Conservation (phyloP, 2,113 vertebrate genomes). For the Craseonycteris thonglongyai region DNA sequence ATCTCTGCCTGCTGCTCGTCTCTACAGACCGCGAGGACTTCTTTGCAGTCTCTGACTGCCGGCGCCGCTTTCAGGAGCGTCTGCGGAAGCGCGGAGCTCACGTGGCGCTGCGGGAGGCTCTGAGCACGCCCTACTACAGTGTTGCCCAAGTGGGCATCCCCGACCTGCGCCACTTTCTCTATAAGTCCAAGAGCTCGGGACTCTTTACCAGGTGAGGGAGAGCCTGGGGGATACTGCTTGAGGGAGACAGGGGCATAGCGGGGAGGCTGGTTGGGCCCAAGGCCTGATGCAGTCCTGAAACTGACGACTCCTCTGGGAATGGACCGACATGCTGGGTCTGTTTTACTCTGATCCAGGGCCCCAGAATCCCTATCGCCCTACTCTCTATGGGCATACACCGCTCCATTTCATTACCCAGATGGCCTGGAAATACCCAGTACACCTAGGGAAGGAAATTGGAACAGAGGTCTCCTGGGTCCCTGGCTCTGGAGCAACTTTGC, state of each 20-base stretch:
- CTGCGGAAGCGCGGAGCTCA: conserved; percentile 88
- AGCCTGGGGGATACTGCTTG: fast-evolving
- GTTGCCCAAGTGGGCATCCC: conserved; percentile 92
- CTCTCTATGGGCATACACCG: background rate
- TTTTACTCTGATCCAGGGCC: background rate
- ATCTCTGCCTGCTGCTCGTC: conserved; percentile 94
- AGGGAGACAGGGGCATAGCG: background rate
- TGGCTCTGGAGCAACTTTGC: background rate
- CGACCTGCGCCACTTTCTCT: conserved; percentile 95
- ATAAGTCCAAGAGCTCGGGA: conserved; percentile 98
- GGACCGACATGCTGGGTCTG: background rate
- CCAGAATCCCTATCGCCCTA: background rate
- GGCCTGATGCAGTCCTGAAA: background rate
- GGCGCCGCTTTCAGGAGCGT: conserved; percentile 91
- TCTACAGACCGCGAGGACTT: conserved; percentile 96
- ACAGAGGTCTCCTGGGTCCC: background rate
- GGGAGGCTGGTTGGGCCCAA: background rate
- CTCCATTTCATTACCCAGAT: background rate
- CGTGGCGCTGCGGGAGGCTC: conserved; percentile 85
- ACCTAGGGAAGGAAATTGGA: background rate
- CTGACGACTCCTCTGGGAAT: background rate
- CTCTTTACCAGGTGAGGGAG: conserved; percentile 94
- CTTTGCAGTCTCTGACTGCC: conserved; percentile 94
- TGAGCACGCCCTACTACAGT: conserved; percentile 87
- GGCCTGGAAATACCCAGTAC: background rate